Base-by-base conservation (phyloP, 2,113 vertebrate species). In the Fregetta grallaria region DNA sequence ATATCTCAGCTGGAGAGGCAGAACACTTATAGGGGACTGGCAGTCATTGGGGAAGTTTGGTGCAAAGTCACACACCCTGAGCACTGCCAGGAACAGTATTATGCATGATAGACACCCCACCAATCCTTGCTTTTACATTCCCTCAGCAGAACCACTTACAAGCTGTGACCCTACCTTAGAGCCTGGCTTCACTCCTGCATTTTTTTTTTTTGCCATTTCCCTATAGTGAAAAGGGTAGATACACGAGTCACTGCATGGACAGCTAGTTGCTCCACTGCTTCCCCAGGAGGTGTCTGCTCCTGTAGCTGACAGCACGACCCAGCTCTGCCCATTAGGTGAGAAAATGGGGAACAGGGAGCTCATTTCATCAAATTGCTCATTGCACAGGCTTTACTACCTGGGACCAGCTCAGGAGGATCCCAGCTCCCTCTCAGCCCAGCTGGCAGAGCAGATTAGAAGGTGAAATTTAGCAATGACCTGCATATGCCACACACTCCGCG, bases 401-500 rank as follows among this genome's bases (percentile, higher is more conserved):
- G 13, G 63, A 68, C 12, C 58, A 85, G 44, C 52, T 92, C 25
- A 7, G 47, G 29, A 94, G 47, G 40, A 74, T 52, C 36, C 29
- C 59, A 75, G 14, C 19, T 80, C n/a, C 18, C 38, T 9, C 49
- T 71, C 29, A 52, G 38, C 16, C 20, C 56, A 67, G 42, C 19
- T 4, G 3, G 21, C 56, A 86, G n/a, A 79, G 49, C 34, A 62
- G 36, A 18, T 49, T 70, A 92, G 40, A 81, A 83, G 72, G 59
- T 36, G 26, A 42, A 62, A 18, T 84, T 88, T 52, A 94, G 50
- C 27, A 42, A 7, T 49, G 59, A 74, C 45, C 71, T 81, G 29
- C 62, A 25, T 0, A 0, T 52, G 70, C 30, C 34, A 47, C n/a
- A 32, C 38, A 11, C 7, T 80, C 47, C 1, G 4, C 0, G 0